Percentiles rank a stretch among this genome's conserved stretches.
Conservation (phyloP, 2,888 invertebrate genomes). For the Crocallis elinguaria region DNA sequence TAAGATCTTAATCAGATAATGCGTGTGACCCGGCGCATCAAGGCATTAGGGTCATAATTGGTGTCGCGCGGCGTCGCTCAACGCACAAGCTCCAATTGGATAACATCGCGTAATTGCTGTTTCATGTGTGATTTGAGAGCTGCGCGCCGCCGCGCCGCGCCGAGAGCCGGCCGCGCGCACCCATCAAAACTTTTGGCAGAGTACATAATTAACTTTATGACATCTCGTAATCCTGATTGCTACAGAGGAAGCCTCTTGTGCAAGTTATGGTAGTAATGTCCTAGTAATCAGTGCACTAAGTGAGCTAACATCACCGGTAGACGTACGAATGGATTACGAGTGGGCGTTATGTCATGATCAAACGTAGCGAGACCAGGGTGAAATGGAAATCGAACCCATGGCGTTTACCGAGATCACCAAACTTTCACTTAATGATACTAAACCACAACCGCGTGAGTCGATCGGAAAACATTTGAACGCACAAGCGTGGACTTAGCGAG, state of each 20-base stretch:
- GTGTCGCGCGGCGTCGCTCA: slow-evolving; percentile 38
- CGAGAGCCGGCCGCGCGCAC: slow-evolving; percentile 10
- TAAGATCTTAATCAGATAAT: slow-evolving; percentile 35
- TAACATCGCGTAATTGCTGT: slow-evolving; percentile 56
- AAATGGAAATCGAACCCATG: slow-evolving; percentile 22
- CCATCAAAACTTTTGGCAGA: neutral
- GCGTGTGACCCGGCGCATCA: slow-evolving; percentile 41
- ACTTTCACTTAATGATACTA: slow-evolving; percentile 36
- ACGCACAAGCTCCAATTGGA: slow-evolving; percentile 49
- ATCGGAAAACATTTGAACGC: slow-evolving; percentile 20
- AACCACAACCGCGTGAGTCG: slow-evolving; percentile 29
- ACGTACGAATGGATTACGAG: neutral
- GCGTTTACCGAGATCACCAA: slow-evolving; percentile 19
- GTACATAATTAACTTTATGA: slow-evolving; percentile 17
- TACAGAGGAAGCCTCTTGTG: slow-evolving; percentile 8
- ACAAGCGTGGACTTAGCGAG: neutral
- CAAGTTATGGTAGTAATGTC: neutral
- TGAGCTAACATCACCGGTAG: neutral
- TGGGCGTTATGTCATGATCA: slow-evolving; percentile 12
- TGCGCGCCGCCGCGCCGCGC: slow-evolving; percentile 22
- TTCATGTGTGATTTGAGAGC: slow-evolving; percentile 55
- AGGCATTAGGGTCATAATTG: slow-evolving; percentile 58
- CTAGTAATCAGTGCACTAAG: neutral
- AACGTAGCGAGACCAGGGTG: slow-evolving; percentile 9
- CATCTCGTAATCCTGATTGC: slow-evolving; percentile 18